phyloP scores from a whole-genome alignment of 1,140 invertebrate species.

The Stegodyphus dumicola region DNA sequence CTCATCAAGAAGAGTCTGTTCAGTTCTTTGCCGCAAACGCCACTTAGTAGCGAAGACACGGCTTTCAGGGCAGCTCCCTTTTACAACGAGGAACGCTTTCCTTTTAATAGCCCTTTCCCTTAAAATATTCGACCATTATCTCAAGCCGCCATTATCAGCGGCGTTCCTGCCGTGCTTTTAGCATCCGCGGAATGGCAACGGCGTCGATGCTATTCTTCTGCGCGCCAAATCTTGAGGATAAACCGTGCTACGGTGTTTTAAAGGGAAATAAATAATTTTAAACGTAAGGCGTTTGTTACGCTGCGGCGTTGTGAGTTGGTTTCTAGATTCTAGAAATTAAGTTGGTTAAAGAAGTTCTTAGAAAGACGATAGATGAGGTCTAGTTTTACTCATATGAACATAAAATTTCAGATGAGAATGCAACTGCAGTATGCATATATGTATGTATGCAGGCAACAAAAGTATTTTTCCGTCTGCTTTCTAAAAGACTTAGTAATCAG shows the following conservation, averaged over 20 bases:
- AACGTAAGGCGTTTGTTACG: conserved; percentile 34
- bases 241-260: background rate
- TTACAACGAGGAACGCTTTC: background rate
- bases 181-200: conserved; percentile 47
- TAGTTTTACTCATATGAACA: too few relatives aligned
- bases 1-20: too few relatives aligned
- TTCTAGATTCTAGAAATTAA: too few relatives aligned
- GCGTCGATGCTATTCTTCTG: conserved; percentile 36
- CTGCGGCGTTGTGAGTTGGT: too few relatives aligned
- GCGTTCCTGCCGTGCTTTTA: conserved; percentile 52
- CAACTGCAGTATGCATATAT: too few relatives aligned
- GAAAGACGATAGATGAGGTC: too few relatives aligned
- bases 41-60: conserved; percentile 48
- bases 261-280: conserved; percentile 51
- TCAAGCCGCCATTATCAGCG: conserved; percentile 53
- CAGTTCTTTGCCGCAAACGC: conserved; percentile 1
- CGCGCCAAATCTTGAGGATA: background rate
- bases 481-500: too few relatives aligned
- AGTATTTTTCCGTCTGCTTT: too few relatives aligned
- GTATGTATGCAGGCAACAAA: too few relatives aligned
- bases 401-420: too few relatives aligned
- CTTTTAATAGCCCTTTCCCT: conserved; percentile 54
- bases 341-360: too few relatives aligned
- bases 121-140: conserved; percentile 56
- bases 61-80: background rate